Conservation (phyloP, 2,113 vertebrate genomes). For the Etheostoma spectabile region DNA sequence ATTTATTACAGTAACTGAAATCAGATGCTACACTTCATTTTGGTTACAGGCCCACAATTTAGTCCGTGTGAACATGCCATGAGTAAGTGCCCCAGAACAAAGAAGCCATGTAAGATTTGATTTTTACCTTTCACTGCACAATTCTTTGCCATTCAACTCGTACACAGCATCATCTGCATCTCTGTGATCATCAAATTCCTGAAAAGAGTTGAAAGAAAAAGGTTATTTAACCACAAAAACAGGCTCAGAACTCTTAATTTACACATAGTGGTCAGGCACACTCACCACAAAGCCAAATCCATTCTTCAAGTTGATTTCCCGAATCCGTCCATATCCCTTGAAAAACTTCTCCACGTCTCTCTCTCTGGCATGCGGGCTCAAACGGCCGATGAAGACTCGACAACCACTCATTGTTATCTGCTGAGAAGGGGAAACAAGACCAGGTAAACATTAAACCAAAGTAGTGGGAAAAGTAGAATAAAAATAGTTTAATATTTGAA, state of each 20-base stretch:
- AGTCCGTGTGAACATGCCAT: not conserved
- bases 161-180: conserved; percentile 95
- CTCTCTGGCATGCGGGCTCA: conserved; percentile 92
- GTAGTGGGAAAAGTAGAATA: not conserved
- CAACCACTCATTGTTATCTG: conserved; percentile 88
- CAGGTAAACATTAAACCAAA: not conserved
- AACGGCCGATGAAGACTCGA: conserved; percentile 93
- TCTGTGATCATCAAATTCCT: conserved; percentile 95
- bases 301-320: conserved; percentile 93
- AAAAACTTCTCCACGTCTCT: conserved; percentile 95
- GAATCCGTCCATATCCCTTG: conserved; percentile 93
- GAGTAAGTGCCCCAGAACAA: not conserved
- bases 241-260: not conserved
- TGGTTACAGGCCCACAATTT: too few species aligned
- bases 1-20: too few species aligned
- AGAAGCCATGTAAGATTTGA: not conserved
- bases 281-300: conserved; percentile 95
- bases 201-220: not conserved
- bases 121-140: conserved; percentile 91
- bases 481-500: not conserved
- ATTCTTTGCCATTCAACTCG: conserved; percentile 92
- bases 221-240: not conserved
- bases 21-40: not conserved
- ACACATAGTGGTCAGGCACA: not conserved
- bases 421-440: not conserved